These are phyloP conservation scores for Edolisoma coerulescens DNA, from an alignment of 2,113 vertebrate genomes.

Conservation along the genomic window DNA sequence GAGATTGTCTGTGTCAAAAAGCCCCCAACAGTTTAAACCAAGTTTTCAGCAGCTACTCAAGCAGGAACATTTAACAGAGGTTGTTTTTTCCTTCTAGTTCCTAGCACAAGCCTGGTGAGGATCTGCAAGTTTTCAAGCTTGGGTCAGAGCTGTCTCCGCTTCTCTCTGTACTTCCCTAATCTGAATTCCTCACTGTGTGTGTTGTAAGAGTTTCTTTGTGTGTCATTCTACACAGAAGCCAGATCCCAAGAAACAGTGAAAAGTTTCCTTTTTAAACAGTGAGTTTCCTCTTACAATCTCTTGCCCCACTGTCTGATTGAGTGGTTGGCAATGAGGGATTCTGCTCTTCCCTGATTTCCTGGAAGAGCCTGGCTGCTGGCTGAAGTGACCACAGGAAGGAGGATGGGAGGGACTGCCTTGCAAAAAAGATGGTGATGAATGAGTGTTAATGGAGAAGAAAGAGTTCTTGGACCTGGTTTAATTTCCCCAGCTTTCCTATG, in stretches of 20 bases:
- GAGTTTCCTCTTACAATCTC: background rate
- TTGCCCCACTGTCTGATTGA: background rate
- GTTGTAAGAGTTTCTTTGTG: slow-evolving; percentile 37
- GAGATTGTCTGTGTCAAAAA: background rate
- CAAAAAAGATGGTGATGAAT: background rate
- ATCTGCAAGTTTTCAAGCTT: slow-evolving; percentile 1
- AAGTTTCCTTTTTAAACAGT: background rate
- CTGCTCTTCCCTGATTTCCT: slow-evolving; percentile 46
- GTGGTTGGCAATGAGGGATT: background rate
- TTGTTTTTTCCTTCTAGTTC: background rate
- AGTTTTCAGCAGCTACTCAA: background rate
- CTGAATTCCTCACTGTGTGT: background rate
- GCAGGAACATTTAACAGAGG: background rate
- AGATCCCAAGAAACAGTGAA: slow-evolving; percentile 30
- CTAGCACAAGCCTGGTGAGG: background rate
- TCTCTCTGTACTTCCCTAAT: slow-evolving; percentile 9
- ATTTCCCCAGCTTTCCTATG: background rate
- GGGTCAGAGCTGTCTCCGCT: background rate
- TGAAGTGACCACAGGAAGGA: background rate
- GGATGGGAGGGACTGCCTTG: background rate
- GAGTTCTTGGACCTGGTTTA: slow-evolving; percentile 18
- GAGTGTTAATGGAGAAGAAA: background rate
- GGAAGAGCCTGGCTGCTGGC: slow-evolving; percentile 30
- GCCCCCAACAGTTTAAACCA: background rate
- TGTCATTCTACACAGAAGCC: slow-evolving; percentile 42